These are phyloP conservation scores for Meandrusa payeni DNA, from an alignment of 2,888 invertebrate species.

Conservation along the genomic window DNA sequence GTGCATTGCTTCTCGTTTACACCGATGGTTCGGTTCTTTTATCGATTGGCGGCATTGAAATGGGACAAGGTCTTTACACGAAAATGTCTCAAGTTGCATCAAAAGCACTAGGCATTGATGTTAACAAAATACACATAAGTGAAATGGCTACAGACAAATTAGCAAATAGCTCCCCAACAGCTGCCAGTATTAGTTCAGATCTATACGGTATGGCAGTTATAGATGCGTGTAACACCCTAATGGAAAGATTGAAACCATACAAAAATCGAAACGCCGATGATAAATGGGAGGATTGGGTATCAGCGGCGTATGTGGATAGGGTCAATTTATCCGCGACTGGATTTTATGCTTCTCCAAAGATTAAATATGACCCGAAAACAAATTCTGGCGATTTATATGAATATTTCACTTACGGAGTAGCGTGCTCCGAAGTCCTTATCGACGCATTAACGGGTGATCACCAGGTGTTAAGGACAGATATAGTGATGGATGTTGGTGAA, in stretches of 20 bases:
- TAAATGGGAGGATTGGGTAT: constrained; percentile 90
- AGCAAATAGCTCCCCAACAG: constrained; percentile 90
- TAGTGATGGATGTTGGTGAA: constrained; percentile 94
- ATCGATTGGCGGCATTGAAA: constrained; percentile 91
- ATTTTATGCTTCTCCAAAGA: constrained; percentile 85
- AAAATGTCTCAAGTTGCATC: constrained; percentile 94
- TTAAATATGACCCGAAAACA: constrained; percentile 82
- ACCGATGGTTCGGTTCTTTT: constrained; percentile 89
- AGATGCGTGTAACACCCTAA: constrained; percentile 85
- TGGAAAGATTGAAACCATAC: constrained; percentile 84
- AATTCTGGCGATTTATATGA: constrained; percentile 85
- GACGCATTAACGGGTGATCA: constrained; percentile 94
- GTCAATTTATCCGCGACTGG: constrained; percentile 87
- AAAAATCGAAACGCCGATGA: constrained; percentile 84
- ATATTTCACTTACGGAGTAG: constrained; percentile 90
- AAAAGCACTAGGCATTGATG: constrained; percentile 81
- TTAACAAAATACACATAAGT: constrained; percentile 84
- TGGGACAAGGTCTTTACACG: constrained; percentile 95
- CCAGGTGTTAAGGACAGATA: constrained; percentile 89
- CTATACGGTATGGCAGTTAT: constrained; percentile 91
- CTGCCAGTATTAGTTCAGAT: constrained; percentile 89
- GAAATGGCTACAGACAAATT: constrained; percentile 91
- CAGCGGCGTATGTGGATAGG: constrained; percentile 84
- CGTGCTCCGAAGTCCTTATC: constrained; percentile 91
- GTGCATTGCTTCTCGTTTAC: constrained; percentile 89